Evolutionary conservation across 1,140 invertebrate genomes (phyloP).

Genomic region (Heliconius eleuchia): DNA sequence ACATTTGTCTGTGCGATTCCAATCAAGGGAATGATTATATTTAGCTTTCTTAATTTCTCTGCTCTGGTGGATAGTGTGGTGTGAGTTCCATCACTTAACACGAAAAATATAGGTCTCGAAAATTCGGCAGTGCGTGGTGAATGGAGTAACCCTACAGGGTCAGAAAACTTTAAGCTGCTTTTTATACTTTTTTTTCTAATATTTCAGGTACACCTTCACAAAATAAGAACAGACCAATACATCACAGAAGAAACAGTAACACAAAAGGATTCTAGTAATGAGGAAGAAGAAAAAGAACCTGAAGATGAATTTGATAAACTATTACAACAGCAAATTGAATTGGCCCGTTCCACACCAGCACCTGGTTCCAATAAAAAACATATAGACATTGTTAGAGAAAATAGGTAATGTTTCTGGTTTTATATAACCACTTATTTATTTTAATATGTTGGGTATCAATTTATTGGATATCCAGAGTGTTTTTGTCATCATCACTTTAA

Average conservation of each 20-base stretch:
- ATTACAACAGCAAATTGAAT: slow-evolving; percentile 75
- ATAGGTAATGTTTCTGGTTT: slow-evolving; percentile 41
- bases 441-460: not conserved
- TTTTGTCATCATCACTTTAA: too few species aligned
- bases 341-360: slow-evolving; percentile 60
- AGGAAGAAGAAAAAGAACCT: slow-evolving; percentile 40
- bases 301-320: slow-evolving; percentile 77
- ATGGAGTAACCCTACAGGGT: not conserved
- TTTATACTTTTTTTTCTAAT: not conserved
- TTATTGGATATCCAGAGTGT: not conserved
- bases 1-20: too few species aligned
- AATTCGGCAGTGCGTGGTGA: too few species aligned
- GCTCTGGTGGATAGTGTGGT: too few species aligned
- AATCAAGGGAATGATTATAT: too few species aligned
- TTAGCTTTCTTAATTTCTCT: too few species aligned
- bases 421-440: not conserved
- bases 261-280: slow-evolving; percentile 73
- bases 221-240: slow-evolving; percentile 73
- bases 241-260: slow-evolving; percentile 62
- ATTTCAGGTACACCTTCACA: slow-evolving; percentile 69
- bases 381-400: slow-evolving; percentile 35
- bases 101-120: too few species aligned
- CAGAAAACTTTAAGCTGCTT: too few species aligned
- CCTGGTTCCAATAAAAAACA: slow-evolving; percentile 56
- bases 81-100: too few species aligned